phyloP scores from a whole-genome alignment of 2,797 vertebrate genomes.

The Malurus leucopterus region DNA sequence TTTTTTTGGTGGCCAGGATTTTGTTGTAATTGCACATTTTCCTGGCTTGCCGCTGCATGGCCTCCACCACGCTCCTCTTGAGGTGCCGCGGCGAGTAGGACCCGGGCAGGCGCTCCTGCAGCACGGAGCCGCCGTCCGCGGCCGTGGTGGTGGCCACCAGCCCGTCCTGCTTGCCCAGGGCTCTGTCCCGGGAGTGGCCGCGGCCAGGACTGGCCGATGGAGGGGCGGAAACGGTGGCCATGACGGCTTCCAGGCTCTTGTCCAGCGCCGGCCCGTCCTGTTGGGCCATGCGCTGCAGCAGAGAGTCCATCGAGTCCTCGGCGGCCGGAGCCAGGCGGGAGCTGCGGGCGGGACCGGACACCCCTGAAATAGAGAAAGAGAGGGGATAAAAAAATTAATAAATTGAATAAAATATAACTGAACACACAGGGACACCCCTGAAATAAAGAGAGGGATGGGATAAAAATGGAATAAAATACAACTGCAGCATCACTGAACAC shows the following conservation, averaged over 20 bases:
- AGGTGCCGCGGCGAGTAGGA: slow-evolving; percentile 67
- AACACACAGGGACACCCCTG: no score
- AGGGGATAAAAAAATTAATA: no score
- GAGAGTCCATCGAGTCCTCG: slow-evolving; percentile 68
- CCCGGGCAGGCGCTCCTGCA: slow-evolving; percentile 60
- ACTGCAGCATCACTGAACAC: no score
- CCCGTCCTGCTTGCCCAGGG: slow-evolving; percentile 60
- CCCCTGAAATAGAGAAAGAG: no score
- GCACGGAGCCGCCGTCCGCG: slow-evolving; percentile 5
- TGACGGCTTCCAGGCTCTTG: slow-evolving; percentile 63
- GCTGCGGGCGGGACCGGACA: slow-evolving; percentile 27
- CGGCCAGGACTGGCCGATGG: slow-evolving; percentile 64
- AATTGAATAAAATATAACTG: no score
- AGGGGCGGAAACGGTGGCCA: slow-evolving; percentile 39
- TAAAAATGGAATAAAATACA: no score
- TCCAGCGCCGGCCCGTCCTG: slow-evolving; percentile 69
- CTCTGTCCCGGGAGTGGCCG: slow-evolving; percentile 66
- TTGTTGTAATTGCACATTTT: slow-evolving; percentile 81
- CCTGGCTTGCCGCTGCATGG: slow-evolving; percentile 77
- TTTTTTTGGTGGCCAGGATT: slow-evolving; percentile 88
- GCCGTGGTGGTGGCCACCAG: slow-evolving; percentile 35
- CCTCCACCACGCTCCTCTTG: slow-evolving; percentile 76
- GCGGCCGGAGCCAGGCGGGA: slow-evolving; percentile 42
- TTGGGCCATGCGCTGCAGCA: slow-evolving; percentile 71
- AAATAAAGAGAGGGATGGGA: no score